Base-by-base conservation (phyloP, 1,140 invertebrate genomes). In the Procambarus virginalis region DNA sequence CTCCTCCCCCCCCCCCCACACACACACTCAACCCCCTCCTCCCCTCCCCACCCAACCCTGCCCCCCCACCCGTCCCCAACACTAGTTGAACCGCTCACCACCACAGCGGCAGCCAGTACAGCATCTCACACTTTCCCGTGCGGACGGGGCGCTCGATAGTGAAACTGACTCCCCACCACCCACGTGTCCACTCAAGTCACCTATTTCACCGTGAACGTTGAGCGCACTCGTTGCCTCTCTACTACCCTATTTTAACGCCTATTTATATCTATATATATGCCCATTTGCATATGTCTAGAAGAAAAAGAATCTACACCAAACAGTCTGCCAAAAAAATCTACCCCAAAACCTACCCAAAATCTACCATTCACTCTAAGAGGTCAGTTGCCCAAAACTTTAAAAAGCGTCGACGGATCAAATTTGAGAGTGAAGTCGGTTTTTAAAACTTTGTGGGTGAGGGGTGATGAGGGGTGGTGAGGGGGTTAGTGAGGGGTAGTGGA, bases 121-220 rank as follows among this genome's bases (percentile, higher is more conserved):
- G 83, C 86, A 70, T 77, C 68, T 79, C 60, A 79, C 86, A 89
- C 86, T 89, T 89, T 89, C 86, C 45, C 86, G 86, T 64, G 83
- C 86, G 80, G 86, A 83, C 80, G 86, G 83, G 86, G 86, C 73
- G 34, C 48, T 80, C 64, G 79, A 89, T 83, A 89, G 86, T 89
- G 86, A 89, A 89, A 89, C 80, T 46, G 79, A 89, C 79, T 83
- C 58, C 46, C 55, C 34, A 64, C 58, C 79, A 80, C 64, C 68
- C 86, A 89, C 86, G 86, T 89, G 86, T 89, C 77, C 51, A 77
- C 70, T 46, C 82, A 75, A 75, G 58, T 83, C 60, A 86, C 76
- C 46, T 84, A 70, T 64, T n/a, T 48, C n/a, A 12, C 80, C 34
- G 80, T 64, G 80, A 60, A 68, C 68, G 22, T 34, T 64, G 20